Base-by-base conservation (phyloP, 2,797 vertebrate species). In the Chelonia mydas region DNA sequence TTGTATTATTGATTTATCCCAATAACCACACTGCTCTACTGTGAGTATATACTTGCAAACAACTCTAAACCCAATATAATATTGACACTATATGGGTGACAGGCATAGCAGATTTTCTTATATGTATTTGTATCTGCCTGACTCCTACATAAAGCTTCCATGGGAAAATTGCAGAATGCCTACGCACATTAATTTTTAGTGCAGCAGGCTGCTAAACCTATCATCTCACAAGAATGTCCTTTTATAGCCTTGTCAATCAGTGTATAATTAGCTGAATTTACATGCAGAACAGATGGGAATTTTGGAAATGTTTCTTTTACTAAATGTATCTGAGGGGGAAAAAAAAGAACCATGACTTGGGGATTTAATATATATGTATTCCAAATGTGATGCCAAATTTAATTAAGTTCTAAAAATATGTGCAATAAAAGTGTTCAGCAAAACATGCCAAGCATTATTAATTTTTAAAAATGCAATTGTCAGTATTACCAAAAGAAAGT, bases 171-270 rank as follows among this genome's bases (percentile, higher is more conserved):
- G 83, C 59, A 78, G 96, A 94, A 87, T 95, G 94, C 93, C 90
- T 83, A 96, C 82, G 5, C 47, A 17, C 11, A 83, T 77, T 94
- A 77, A 95, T 93, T 97, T 97, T 97, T 89, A 97, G 88, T 83
- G 81, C 55, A 95, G 72, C 90, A 82, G 92, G 61, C 84, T 59
- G 59, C 84, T 84, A 96, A 98, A 96, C 79, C 83, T 59, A 81
- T 93, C 94, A 94, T 96, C 94, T 97, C 85, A 90, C 89, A 86
- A 95, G 92, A 97, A 92, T 83, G 77, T 94, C 92, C 93, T 86
- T 97, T 98, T 95, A 96, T 94, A 97, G 94, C 55, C 90, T 85
- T 97, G 97, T 95, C 97, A 97, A 94, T 98, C 97, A 97, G 89
- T 7, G 83, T 96, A 97, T 95, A 98, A 97, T 98, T 98, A 98